Conservation (phyloP, 1,140 invertebrate species). For the Dendroctonus valens region DNA sequence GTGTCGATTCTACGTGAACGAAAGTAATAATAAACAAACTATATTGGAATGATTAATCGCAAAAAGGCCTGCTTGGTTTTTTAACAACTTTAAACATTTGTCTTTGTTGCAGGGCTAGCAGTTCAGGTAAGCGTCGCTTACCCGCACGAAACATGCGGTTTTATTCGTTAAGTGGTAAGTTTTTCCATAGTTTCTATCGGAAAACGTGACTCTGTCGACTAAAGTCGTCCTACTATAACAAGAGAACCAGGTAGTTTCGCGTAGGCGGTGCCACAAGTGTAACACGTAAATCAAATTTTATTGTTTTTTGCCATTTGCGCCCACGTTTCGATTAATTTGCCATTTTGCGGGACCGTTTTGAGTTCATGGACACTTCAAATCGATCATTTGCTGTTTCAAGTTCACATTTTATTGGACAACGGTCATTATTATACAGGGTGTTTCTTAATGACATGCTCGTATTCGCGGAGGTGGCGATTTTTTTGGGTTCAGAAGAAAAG, state of each 20-base stretch:
- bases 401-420: slow-evolving; percentile 4
- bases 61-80: neutral
- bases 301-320: slow-evolving; percentile 9
- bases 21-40: neutral
- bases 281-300: slow-evolving; percentile 18
- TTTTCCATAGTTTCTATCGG: too few relatives aligned
- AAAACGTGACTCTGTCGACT: too few relatives aligned
- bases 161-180: too few relatives aligned
- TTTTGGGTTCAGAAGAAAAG: too few relatives aligned
- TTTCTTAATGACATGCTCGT: too few relatives aligned
- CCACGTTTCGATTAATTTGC: slow-evolving; percentile 7
- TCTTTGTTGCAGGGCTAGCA: too few relatives aligned
- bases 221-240: too few relatives aligned
- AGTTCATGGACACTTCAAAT: slow-evolving; percentile 11
- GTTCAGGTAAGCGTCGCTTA: too few relatives aligned
- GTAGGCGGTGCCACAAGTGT: slow-evolving; percentile 1
- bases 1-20: slow-evolving; percentile 11
- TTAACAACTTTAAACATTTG: neutral
- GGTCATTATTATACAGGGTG: too few relatives aligned
- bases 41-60: slow-evolving; percentile 3
- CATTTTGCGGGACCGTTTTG: slow-evolving; percentile 1
- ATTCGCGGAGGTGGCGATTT: too few relatives aligned
- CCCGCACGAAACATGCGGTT: too few relatives aligned
- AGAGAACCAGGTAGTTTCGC: slow-evolving; percentile 1
- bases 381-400: slow-evolving; percentile 11